Evolutionary conservation across 2,888 invertebrate species (phyloP).

Genomic region (Cheilosia vernalis): DNA sequence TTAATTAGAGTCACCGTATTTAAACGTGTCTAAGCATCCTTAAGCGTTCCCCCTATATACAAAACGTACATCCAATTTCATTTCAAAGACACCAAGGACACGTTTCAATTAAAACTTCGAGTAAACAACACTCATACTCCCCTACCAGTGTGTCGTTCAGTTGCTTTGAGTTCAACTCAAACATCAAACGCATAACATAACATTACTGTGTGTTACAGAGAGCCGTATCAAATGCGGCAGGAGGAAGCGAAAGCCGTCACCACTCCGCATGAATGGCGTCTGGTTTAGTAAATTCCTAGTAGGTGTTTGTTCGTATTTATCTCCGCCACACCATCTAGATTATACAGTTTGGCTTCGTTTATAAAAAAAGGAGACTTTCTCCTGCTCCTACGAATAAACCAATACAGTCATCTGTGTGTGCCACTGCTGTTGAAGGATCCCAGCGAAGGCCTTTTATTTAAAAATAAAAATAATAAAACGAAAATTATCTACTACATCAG

Average conservation of each 20-base stretch:
- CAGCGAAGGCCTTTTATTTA: neutral
- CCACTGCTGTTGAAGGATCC: neutral
- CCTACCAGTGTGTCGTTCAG: neutral
- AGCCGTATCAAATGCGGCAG: neutral
- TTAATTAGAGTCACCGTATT: conserved; percentile 34
- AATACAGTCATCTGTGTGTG: too few species aligned
- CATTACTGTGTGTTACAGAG: conserved; percentile 6
- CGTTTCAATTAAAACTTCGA: conserved; percentile 43
- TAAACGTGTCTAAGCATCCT: conserved; percentile 6
- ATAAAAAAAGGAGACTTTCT: neutral
- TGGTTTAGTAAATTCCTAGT: conserved; percentile 30
- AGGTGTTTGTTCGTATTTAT: conserved; percentile 30
- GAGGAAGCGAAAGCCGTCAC: neutral
- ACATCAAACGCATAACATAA: conserved; percentile 29
- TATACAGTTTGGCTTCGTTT: conserved; percentile 22
- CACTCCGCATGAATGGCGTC: neutral
- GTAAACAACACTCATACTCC: conserved; percentile 14
- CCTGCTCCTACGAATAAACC: neutral
- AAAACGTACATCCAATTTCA: conserved; percentile 21
- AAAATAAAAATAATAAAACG: conserved; percentile 1
- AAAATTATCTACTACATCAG: conserved; percentile 48
- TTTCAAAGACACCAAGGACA: conserved; percentile 34
- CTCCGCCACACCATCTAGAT: conserved; percentile 8
- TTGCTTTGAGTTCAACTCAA: conserved; percentile 10
- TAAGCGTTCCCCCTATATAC: conserved; percentile 9